Percentiles rank a stretch among this genome's conserved stretches.
These are phyloP conservation scores for Escarpia spicata DNA, from an alignment of 2,888 invertebrate species.

Conservation along the genomic window DNA sequence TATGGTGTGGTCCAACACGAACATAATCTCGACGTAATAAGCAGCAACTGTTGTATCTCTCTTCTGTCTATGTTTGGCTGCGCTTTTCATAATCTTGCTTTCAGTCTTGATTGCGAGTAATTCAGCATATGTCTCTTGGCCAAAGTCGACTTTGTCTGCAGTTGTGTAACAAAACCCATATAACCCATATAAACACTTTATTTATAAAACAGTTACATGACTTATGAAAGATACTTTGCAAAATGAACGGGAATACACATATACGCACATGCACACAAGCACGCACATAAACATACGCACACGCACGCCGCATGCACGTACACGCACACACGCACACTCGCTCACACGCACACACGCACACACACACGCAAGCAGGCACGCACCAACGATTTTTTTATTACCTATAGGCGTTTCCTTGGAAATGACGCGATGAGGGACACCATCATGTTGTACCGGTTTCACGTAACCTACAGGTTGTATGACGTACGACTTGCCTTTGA, in stretches of 20 bases:
- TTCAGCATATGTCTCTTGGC: neutral
- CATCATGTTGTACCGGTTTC: neutral
- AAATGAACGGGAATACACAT: too few relatives aligned
- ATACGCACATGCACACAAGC: too few relatives aligned
- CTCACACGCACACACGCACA: too few relatives aligned
- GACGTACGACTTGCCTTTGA: neutral
- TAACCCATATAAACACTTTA: too few relatives aligned
- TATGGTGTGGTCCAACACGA: neutral
- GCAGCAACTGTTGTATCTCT: neutral
- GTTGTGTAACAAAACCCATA: too few relatives aligned
- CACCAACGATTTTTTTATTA: neutral
- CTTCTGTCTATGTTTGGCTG: neutral
- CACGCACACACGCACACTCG: too few relatives aligned
- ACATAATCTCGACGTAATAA: neutral
- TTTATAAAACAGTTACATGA: too few relatives aligned
- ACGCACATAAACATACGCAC: too few relatives aligned
- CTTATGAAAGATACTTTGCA: too few relatives aligned
- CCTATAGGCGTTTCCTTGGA: neutral
- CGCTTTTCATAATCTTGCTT: neutral
- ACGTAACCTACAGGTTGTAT: neutral
- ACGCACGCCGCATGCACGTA: too few relatives aligned
- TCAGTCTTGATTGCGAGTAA: neutral
- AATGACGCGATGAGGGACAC: neutral
- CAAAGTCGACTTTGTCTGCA: neutral
- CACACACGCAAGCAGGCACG: neutral